A percentile compares a stretch with the other conserved stretches of the same genome.
Evolutionary conservation across 2,113 vertebrate genomes (phyloP).

Genomic region (Oreochromis aureus): DNA sequence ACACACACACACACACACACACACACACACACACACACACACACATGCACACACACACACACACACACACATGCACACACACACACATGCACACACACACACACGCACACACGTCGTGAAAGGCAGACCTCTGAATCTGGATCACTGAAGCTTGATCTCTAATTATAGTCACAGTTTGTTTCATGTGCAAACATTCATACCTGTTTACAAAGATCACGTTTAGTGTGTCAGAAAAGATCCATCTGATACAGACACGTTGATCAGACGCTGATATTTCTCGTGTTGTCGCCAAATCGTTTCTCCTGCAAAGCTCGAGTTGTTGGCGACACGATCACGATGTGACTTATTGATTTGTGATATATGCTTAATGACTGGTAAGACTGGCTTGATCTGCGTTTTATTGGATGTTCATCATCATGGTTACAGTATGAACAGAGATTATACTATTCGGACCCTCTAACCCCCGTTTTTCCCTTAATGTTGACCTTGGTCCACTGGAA

Average conservation of each 20-base stretch:
- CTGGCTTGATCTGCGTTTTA: background rate
- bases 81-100: no score
- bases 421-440: background rate
- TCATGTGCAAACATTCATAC: background rate
- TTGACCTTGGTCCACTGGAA: background rate
- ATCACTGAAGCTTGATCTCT: background rate
- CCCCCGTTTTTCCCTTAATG: background rate
- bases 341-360: background rate
- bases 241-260: background rate
- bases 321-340: background rate
- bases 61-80: no score
- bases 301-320: background rate
- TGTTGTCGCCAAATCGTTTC: background rate
- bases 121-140: background rate
- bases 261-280: rapidly evolving
- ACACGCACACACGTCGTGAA: background rate
- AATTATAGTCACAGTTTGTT: background rate
- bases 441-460: background rate
- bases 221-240: background rate
- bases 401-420: background rate
- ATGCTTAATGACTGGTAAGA: background rate
- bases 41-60: no score
- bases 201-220: background rate
- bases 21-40: no score
- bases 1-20: no score